A percentile compares a stretch with the other conserved stretches of the same genome.
These are phyloP conservation scores for Melanocharis versteri DNA, from an alignment of 2,113 vertebrate genomes.

Conservation along the genomic window DNA sequence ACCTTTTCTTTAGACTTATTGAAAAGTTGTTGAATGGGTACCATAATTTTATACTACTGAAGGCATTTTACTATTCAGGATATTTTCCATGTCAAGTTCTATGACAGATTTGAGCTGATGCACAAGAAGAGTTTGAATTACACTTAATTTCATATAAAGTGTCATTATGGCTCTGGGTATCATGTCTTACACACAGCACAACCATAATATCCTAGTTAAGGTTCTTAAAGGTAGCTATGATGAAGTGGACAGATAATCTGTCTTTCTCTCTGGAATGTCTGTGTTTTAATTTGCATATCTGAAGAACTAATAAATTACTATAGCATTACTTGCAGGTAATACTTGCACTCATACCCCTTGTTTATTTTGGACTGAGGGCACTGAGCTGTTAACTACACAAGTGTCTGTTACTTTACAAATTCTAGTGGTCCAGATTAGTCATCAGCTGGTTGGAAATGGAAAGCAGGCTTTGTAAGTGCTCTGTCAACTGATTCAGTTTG, in stretches of 20 bases:
- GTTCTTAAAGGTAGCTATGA: neutral
- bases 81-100: neutral
- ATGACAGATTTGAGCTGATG: neutral
- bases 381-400: neutral
- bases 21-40: neutral
- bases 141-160: neutral
- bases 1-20: neutral
- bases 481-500: rapidly evolving
- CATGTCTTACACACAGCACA: neutral
- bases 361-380: neutral
- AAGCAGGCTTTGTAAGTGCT: neutral
- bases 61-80: neutral
- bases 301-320: neutral
- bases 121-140: neutral
- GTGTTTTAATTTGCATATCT: neutral
- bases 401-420: neutral
- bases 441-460: neutral
- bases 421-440: neutral
- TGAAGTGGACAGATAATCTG: neutral
- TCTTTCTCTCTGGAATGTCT: neutral
- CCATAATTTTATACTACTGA: neutral
- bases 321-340: neutral
- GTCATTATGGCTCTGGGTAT: neutral
- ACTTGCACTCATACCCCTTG: neutral
- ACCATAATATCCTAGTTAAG: neutral